These are phyloP conservation scores for Xiphophorus birchmanni DNA, from an alignment of 2,797 vertebrate species.

Conservation along the genomic window DNA sequence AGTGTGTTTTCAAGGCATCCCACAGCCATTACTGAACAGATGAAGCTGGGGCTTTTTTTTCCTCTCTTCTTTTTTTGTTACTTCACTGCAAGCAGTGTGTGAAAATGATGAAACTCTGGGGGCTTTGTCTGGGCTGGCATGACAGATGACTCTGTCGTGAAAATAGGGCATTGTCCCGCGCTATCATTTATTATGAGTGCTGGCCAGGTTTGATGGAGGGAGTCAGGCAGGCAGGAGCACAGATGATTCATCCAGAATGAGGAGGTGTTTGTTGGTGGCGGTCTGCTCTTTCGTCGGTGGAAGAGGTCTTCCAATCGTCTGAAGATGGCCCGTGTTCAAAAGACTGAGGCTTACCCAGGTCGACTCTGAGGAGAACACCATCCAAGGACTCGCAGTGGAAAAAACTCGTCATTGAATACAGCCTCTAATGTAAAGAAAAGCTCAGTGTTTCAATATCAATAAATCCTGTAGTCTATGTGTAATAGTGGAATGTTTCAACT, in stretches of 20 bases:
- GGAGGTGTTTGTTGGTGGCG: constrained; percentile 53
- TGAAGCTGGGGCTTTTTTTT: constrained; percentile 60
- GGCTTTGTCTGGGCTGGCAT: constrained; percentile 79
- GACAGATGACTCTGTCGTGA: constrained; percentile 80
- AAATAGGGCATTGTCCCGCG: constrained; percentile 85
- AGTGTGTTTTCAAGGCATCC: constrained; percentile 51
- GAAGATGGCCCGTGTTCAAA: constrained; percentile 20
- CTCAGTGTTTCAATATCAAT: constrained; percentile 13
- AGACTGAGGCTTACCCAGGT: constrained; percentile 13
- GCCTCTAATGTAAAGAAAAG: constrained; percentile 9
- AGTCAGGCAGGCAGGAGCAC: constrained; percentile 71
- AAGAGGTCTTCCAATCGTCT: constrained; percentile 30
- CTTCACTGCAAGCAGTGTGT: constrained; percentile 75
- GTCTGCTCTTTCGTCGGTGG: constrained; percentile 46
- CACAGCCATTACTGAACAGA: constrained; percentile 60
- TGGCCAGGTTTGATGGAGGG: constrained; percentile 83
- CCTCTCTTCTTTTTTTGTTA: constrained; percentile 59
- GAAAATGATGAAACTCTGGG: constrained; percentile 81
- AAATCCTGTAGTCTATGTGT: constrained; percentile 9
- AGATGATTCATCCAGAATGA: constrained; percentile 82
- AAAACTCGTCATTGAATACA: constrained; percentile 18
- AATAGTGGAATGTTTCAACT: constrained; percentile 19
- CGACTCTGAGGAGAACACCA: constrained; percentile 11
- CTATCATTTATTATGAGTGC: constrained; percentile 85
- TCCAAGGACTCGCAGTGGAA: constrained; percentile 1